Conservation (phyloP, 2,797 vertebrate genomes). For the Onychomys torridus region DNA sequence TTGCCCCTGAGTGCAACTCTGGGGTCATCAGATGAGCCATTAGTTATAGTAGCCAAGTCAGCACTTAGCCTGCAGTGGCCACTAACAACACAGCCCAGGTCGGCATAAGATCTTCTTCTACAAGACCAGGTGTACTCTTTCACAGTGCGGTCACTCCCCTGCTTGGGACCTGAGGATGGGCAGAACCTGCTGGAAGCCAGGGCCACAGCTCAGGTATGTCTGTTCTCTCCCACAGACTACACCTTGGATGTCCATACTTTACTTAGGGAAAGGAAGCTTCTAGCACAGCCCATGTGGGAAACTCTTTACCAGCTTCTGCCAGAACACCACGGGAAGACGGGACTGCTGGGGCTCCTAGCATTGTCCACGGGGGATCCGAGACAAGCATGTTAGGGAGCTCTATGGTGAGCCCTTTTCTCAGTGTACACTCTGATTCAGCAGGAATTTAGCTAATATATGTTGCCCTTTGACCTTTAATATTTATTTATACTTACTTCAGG, state of each 20-base stretch:
- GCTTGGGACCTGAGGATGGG: not conserved
- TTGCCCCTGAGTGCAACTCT: not conserved
- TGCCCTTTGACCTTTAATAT: not conserved
- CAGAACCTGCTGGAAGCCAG: not conserved
- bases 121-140: not conserved
- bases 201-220: not conserved
- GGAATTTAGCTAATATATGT: not conserved
- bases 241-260: not conserved
- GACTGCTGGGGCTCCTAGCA: not conserved
- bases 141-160: too few relatives aligned
- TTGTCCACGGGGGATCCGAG: too few relatives aligned
- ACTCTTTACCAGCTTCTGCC: not conserved
- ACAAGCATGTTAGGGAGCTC: not conserved
- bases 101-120: too few relatives aligned
- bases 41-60: not conserved
- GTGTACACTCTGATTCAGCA: not conserved
- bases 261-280: not conserved
- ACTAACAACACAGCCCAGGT: not conserved
- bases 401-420: not conserved
- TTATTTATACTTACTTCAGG: not conserved
- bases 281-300: too few relatives aligned
- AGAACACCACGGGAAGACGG: not conserved
- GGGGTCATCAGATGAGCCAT: not conserved
- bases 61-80: not conserved
- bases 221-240: not conserved